A percentile compares a stretch with the other conserved stretches of the same genome.
phyloP scores from a whole-genome alignment of 2,113 vertebrate genomes.

The Chloebia gouldiae region DNA sequence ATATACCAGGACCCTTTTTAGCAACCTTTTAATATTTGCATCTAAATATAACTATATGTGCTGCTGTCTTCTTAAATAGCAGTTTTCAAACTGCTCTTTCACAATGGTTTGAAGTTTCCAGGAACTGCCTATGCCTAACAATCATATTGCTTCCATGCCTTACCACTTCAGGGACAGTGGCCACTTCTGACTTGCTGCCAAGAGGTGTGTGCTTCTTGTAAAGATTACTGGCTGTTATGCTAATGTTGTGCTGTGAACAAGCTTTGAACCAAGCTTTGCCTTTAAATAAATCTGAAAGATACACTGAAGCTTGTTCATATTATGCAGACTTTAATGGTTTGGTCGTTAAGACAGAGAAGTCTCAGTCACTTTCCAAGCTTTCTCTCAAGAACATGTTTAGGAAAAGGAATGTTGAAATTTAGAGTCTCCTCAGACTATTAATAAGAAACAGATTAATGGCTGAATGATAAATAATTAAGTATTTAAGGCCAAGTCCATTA shows the following conservation, averaged over 20 bases:
- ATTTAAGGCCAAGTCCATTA: neutral
- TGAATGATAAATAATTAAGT: neutral
- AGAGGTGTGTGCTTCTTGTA: neutral
- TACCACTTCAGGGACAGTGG: neutral
- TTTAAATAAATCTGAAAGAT: neutral
- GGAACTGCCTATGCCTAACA: neutral
- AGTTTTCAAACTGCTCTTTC: neutral
- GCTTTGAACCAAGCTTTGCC: neutral
- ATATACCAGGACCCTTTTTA: neutral
- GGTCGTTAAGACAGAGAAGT: neutral
- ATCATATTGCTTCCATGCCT: neutral
- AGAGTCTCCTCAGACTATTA: neutral
- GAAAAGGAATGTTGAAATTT: neutral
- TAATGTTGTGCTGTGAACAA: neutral
- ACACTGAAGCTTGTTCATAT: neutral
- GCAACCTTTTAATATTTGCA: neutral
- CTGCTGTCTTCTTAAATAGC: neutral
- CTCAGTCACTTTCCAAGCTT: neutral
- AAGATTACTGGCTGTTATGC: neutral
- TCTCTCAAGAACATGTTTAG: neutral
- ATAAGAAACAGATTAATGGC: neutral
- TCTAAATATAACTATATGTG: neutral
- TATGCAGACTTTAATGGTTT: neutral
- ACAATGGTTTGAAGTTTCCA: neutral
- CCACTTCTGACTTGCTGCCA: neutral